These are phyloP conservation scores for Nyctibius bracteatus DNA, from an alignment of 2,113 vertebrate species.

Conservation along the genomic window DNA sequence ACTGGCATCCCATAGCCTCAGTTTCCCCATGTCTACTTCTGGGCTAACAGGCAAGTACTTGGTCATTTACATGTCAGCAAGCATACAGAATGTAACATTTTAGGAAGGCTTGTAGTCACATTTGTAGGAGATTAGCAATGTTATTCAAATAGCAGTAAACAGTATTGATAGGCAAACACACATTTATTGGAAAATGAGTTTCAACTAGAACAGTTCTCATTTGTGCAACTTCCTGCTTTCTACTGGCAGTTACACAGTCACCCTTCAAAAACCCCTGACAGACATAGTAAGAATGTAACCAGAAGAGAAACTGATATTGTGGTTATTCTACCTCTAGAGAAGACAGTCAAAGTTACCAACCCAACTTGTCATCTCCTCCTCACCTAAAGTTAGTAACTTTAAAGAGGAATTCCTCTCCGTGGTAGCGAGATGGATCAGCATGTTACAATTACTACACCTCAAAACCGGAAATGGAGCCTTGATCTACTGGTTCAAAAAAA, in stretches of 20 bases:
- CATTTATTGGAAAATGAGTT: background rate
- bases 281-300: background rate
- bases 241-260: background rate
- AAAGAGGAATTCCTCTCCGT: background rate
- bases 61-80: background rate
- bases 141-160: background rate
- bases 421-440: background rate
- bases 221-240: background rate
- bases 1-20: background rate
- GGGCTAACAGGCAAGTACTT: background rate
- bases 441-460: background rate
- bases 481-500: background rate
- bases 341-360: background rate
- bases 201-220: background rate
- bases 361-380: background rate
- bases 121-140: background rate
- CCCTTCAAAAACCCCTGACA: background rate
- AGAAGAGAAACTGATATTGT: background rate
- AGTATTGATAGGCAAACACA: background rate
- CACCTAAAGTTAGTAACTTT: background rate
- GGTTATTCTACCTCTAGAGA: background rate
- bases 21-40: background rate
- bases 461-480: background rate
- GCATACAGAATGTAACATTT: background rate
- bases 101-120: background rate